Base-by-base conservation (phyloP, 2,888 invertebrate genomes). In the Cheilosia variabilis region DNA sequence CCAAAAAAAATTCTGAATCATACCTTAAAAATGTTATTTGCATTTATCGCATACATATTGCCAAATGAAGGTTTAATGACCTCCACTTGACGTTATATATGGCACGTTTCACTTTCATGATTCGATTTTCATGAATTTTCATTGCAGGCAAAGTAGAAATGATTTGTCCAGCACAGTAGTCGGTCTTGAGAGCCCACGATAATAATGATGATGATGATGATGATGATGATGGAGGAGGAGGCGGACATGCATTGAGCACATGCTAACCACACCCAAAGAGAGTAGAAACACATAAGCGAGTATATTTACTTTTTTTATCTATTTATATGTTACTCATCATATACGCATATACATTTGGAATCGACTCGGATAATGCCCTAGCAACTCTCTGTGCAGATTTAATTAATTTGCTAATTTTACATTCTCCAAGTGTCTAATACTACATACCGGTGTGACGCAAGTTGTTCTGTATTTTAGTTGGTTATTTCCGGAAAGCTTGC, bases 51-150 rank as follows among this genome's bases (percentile, higher is more conserved):
- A 45, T 7, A 17, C 45, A 45, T 37, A 13, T 15, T 45, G 34
- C 34, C 19, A 57, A 57, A 57, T 52, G 10, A 52, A 52, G 24
- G 52, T 22, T 52, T 24, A 52, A 24, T 52, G 41, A 58, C 58
- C 58, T 58, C 9, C 58, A 34, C 58, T 58, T 37, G 37, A 19
- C 41, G 37, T 22, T 17, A 57, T 37, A 22, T 10, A 19, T 22
- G 19, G 15, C 34, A 37, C 5, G 58, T 58, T 58, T 41, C 58
- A 34, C 58, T 58, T 58, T 58, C 37, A 58, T 58, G 6, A 58
- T 37, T 58, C 37, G 58, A 57, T 57, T 57, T 57, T 57, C 47
- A 17, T 47, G 9, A 52, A 52, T 22, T 52, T 24, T 6, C 15
- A 27, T 27, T 24, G 52, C 52, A 52, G 22, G 24, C 15, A 27